These are phyloP conservation scores for Mus spicilegus DNA, from an alignment of 2,113 vertebrate genomes.

Conservation along the genomic window DNA sequence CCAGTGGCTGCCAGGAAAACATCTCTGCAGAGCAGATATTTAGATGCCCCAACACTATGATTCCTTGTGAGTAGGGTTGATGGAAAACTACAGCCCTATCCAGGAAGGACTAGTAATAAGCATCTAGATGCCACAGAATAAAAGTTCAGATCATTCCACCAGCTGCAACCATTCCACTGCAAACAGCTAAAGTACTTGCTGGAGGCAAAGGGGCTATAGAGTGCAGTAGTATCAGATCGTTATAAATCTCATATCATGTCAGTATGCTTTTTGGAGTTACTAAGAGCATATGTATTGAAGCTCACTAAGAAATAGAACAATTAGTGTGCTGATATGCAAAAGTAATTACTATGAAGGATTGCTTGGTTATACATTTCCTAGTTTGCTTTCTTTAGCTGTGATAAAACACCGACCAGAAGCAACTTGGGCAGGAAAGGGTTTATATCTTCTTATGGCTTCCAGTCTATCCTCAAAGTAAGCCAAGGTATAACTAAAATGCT, in stretches of 20 bases:
- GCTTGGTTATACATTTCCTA: not conserved
- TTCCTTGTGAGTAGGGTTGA: not conserved
- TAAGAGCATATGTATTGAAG: not conserved
- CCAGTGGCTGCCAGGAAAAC: not conserved
- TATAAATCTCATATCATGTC: not conserved
- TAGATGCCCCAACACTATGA: too few relatives aligned
- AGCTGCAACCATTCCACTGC: not conserved
- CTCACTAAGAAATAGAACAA: not conserved
- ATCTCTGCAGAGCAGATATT: not conserved
- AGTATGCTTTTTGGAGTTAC: not conserved
- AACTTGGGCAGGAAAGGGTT: not conserved
- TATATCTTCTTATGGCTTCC: not conserved
- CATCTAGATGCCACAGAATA: not conserved
- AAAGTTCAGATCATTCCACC: not conserved
- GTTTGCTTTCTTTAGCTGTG: not conserved
- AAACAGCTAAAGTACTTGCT: not conserved
- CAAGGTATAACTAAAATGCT: not conserved
- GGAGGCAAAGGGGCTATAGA: not conserved
- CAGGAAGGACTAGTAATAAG: not conserved
- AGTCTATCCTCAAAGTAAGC: not conserved
- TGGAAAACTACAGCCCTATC: not conserved
- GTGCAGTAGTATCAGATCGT: not conserved
- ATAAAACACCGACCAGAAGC: not conserved
- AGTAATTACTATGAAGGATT: not conserved
- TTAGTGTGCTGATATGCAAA: not conserved